Conservation (phyloP, 1,140 invertebrate species). For the Lysiphlebus fabarum region DNA sequence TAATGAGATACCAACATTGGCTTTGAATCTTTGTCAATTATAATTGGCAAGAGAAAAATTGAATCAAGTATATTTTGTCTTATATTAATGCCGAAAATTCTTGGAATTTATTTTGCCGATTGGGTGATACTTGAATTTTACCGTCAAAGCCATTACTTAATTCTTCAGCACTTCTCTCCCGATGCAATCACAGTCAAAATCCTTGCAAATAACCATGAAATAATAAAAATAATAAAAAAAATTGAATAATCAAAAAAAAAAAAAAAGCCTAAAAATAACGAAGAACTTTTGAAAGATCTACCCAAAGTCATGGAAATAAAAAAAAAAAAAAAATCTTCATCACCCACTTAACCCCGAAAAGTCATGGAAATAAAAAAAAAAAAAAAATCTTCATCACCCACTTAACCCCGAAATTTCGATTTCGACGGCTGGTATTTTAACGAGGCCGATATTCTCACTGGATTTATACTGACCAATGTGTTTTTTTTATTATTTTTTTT, state of each 20-base stretch:
- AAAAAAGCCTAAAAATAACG: constrained; percentile 4
- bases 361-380: constrained; percentile 13
- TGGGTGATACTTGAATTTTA: not conserved
- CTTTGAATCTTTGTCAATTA: too few relatives aligned
- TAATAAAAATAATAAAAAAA: not conserved
- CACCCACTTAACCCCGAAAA: constrained; percentile 50
- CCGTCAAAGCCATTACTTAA: constrained; percentile 20
- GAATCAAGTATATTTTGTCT: not conserved
- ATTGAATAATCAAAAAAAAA: not conserved
- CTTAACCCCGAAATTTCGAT: constrained; percentile 55
- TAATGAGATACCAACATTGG: too few relatives aligned
- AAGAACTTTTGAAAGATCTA: constrained; percentile 4
- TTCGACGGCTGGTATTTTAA: constrained; percentile 55
- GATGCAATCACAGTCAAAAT: constrained; percentile 20
- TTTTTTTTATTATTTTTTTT: constrained; percentile 3
- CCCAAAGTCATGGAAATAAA: constrained; percentile 25
- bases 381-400: constrained; percentile 32
- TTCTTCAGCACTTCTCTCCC: not conserved
- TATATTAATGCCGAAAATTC: constrained; percentile 19
- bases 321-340: constrained; percentile 24
- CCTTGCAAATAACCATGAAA: not conserved
- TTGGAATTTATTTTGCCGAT: not conserved
- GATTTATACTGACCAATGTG: constrained; percentile 18
- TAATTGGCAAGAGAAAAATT: too few relatives aligned
- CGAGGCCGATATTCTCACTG: constrained; percentile 48